Evolutionary conservation across 2,797 vertebrate species (phyloP), one percentile per base, ranked within the genome.

Genomic region (Tolypeutes matacus): DNA sequence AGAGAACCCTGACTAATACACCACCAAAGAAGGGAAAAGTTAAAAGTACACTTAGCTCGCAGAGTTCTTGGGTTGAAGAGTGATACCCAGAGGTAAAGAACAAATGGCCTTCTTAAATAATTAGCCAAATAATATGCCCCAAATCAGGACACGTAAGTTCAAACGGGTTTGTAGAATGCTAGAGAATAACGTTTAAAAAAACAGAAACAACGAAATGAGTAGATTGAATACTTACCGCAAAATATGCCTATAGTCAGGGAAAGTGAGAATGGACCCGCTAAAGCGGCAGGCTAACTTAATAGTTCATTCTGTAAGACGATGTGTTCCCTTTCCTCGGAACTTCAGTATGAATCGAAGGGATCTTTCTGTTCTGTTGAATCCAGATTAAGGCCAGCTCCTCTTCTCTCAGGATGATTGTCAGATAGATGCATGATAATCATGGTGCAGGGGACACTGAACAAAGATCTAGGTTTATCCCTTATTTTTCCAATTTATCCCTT

Each of bases 261-360:
- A 13, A 46, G 9, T 4, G 17, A 53, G 27, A 1, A 9, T 5
- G 3, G 8, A 8, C 64, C 84, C 1, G 42, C 20, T 7, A 3
- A 5, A 42, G 34, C 56, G 10, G 39, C 25, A 15, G 34, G 27
- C 60, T 31, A 3, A 23, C 51, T 4, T 18, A 1, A 31, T 5
- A 31, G 46, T 34, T 78, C 14, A 1, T 3, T 36, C 31, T 11
- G 0, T 13, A 0, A 20, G 69, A 60, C 60, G 6, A 0, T 0
- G 0, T 4, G 12, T 7, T 1, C 53, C 27, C 25, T 21, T 60
- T 62, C 42, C 34, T 18, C 25, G 8, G 46, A 46, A 46, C 42
- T 53, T 29, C 8, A 0, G 5, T 2, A 2, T 1, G 10, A 46
- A 0, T 70, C 78, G 56, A 5, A 29, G 11, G 67, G 51, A 46